Percentiles rank a stretch among this genome's conserved stretches.
Conservation (phyloP, 2,888 invertebrate genomes). For the Schizotus pectinicornis region DNA sequence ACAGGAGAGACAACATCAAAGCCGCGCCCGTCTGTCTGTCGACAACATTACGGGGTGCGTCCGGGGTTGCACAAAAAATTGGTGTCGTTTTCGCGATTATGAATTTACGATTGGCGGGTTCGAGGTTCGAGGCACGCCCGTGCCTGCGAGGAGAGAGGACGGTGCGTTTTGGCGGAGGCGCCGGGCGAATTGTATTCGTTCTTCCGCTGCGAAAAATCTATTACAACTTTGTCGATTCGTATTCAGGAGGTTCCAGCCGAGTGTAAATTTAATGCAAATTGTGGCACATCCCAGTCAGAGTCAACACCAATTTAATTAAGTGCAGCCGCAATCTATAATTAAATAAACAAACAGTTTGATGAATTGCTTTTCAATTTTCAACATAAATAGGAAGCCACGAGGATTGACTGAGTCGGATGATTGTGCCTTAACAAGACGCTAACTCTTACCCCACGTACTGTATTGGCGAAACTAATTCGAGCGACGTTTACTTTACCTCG, state of each 20-base stretch:
- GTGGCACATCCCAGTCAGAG: conserved; percentile 32
- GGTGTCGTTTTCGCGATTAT: conserved; percentile 9
- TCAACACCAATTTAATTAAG: conserved; percentile 39
- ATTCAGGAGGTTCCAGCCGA: not conserved
- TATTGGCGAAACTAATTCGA: conserved; percentile 20
- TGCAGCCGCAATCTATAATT: conserved; percentile 38
- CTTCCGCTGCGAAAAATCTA: no score
- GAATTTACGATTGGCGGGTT: conserved; percentile 8
- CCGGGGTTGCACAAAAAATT: not conserved
- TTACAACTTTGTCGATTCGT: not conserved
- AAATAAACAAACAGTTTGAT: conserved; percentile 40
- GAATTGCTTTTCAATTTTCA: conserved; percentile 29
- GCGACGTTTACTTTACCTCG: conserved; percentile 23
- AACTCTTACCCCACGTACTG: no score
- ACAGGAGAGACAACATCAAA: conserved; percentile 21
- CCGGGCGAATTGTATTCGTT: conserved; percentile 6
- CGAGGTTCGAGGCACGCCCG: no score
- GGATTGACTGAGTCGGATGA: not conserved
- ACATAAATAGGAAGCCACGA: not conserved
- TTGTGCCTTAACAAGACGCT: no score
- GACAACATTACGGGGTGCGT: no score
- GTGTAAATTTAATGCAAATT: conserved; percentile 32
- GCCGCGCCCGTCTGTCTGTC: conserved; percentile 14
- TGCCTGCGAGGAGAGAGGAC: no score
- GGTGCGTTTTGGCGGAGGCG: conserved; percentile 16